Percentiles rank a stretch among this genome's conserved stretches.
Evolutionary conservation across 1,140 invertebrate species (phyloP).

Genomic region (Camponotus pennsylvanicus): DNA sequence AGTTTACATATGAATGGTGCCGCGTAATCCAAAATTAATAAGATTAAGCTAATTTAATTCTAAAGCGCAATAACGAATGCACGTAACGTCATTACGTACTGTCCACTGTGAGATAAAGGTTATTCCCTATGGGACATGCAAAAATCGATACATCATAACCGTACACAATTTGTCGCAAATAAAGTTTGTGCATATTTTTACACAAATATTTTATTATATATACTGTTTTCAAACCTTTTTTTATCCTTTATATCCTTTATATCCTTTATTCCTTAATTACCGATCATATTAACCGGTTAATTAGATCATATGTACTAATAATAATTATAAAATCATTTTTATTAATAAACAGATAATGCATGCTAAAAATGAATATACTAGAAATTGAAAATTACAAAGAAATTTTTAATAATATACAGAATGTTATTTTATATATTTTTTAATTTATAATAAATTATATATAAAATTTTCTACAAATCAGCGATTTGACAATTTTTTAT

Average conservation of each 20-base stretch:
- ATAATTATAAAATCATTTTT: neutral
- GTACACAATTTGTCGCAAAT: slow-evolving; percentile 21
- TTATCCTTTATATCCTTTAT: neutral
- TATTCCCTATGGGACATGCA: slow-evolving; percentile 61
- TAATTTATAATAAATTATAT: neutral
- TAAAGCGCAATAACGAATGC: slow-evolving; percentile 66
- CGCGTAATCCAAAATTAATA: slow-evolving; percentile 70
- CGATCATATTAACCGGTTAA: neutral
- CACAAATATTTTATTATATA: neutral
- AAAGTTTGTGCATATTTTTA: neutral
- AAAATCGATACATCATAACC: slow-evolving; percentile 60
- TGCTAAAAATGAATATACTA: neutral
- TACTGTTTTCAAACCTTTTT: neutral
- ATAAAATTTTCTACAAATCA: neutral
- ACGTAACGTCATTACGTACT: slow-evolving; percentile 68
- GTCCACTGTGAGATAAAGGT: slow-evolving; percentile 67
- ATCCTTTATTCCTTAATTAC: neutral
- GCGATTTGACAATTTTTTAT: neutral
- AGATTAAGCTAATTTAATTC: slow-evolving; percentile 77
- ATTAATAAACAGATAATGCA: neutral
- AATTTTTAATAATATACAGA: neutral
- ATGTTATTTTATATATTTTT: neutral
- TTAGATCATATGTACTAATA: too few species aligned
- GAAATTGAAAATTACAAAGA: neutral
- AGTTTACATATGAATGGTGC: slow-evolving; percentile 14